Percentiles rank a stretch among this genome's conserved stretches.
Conservation (phyloP, 2,888 invertebrate genomes). For the Thera britannica region DNA sequence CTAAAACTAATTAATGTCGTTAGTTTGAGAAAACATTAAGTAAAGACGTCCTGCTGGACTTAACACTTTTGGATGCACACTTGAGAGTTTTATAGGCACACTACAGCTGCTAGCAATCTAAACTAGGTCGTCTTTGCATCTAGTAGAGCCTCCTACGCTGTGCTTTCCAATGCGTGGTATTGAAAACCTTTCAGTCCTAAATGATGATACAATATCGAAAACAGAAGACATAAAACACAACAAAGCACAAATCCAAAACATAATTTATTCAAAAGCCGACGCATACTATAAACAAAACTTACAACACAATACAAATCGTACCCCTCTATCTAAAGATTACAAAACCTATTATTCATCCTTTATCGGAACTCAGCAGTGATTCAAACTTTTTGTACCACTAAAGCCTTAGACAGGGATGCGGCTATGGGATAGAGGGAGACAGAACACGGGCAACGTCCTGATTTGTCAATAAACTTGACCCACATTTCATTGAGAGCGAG, state of each 20-base stretch:
- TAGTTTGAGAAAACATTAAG: too few species aligned
- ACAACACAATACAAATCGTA: constrained; percentile 29
- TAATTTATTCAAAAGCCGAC: constrained; percentile 19
- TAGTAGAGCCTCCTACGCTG: too few species aligned
- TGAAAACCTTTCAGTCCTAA: background rate
- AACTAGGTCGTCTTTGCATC: too few species aligned
- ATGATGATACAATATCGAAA: background rate
- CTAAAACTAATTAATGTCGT: too few species aligned
- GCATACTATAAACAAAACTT: constrained; percentile 24
- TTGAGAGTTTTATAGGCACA: too few species aligned
- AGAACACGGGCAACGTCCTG: constrained; percentile 76
- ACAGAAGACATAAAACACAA: background rate
- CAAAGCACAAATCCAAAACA: constrained; percentile 13
- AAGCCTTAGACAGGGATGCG: constrained; percentile 40
- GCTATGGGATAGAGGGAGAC: constrained; percentile 45
- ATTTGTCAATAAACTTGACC: constrained; percentile 84
- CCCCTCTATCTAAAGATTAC: constrained; percentile 24
- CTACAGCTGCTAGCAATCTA: too few species aligned
- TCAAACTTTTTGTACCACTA: constrained; percentile 22
- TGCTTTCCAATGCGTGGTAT: too few species aligned
- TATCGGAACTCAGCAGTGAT: constrained; percentile 28
- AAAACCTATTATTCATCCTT: constrained; percentile 32
- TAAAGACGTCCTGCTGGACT: too few species aligned
- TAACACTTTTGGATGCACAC: too few species aligned
- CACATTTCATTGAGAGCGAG: constrained; percentile 79